Base-by-base conservation (phyloP, 1,140 invertebrate genomes). In the Bombus superbus region DNA sequence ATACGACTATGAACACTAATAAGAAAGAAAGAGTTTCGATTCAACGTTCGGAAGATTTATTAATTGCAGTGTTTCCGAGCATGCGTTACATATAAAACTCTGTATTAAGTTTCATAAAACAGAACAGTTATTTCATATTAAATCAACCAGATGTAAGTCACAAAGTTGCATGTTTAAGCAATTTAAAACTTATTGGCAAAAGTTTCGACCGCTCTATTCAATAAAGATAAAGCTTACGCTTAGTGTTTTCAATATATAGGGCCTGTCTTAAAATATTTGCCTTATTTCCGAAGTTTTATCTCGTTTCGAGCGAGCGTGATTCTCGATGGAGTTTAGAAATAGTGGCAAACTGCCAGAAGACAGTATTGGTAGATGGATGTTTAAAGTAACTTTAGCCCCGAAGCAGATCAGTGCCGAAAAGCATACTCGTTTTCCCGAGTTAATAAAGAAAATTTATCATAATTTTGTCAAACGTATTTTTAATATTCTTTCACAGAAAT, bases 341-440 rank as follows among this genome's bases (percentile, higher is more conserved):
- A 82, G 81, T 74, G 81, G 81, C 71, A 64, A 69, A 62, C 62
- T 47, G 80, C 80, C 80, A 82, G 53, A 47, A 64, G 57, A 47
- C 40, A 57, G 15, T 64, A 71, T 82, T 4, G n/a, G 13, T 73
- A 25, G 69, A 72, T 47, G 69, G 71, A 66, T 42, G 66, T 35
- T 81, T 38, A 71, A 71, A 64, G 68, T 74, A 74, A 74, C 71
- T 74, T 82, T n/a, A 6, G n/a, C 40, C 15, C 64, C 40, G 4
- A 38, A n/a, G 25, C 66, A 3, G 44, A 40, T 35, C 53, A 40
- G 1, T 35, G 42, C 5, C 69, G 47, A 53, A 25, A 69, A 80
- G 66, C 32, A 40, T 69, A 38, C 66, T 18, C 28, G 25, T 53
- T 28, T 64, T 4, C 22, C 1, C 62, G 0, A 15, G 35, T 59